phyloP scores from a whole-genome alignment of 2,113 vertebrate species.

The Chloropsis hardwickii region DNA sequence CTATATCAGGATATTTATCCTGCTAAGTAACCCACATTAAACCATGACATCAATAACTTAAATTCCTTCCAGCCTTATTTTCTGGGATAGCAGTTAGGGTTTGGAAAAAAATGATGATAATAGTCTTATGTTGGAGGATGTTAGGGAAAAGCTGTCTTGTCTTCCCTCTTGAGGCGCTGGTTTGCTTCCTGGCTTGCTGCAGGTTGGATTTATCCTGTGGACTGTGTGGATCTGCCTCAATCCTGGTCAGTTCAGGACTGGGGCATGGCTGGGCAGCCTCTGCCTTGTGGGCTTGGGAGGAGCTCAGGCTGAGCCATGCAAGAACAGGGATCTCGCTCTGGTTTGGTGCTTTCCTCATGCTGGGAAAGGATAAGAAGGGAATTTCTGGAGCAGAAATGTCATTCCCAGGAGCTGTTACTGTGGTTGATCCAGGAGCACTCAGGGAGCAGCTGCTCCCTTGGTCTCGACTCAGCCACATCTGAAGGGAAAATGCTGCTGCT shows the following conservation, averaged over 20 bases:
- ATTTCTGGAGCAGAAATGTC: background rate
- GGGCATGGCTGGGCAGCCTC: background rate
- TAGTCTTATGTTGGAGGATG: background rate
- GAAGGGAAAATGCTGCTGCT: background rate
- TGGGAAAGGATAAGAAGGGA: background rate
- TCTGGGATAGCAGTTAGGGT: background rate
- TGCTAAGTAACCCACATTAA: background rate
- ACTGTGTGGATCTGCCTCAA: background rate
- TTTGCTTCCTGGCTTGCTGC: background rate
- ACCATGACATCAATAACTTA: background rate
- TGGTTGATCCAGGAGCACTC: background rate
- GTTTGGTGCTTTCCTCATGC: background rate
- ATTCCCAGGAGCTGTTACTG: background rate
- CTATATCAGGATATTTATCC: background rate
- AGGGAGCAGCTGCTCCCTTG: background rate
- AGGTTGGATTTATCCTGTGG: background rate
- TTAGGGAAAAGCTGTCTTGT: background rate
- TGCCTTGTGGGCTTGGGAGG: accelerated
- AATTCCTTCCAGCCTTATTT: background rate
- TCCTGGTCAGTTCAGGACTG: accelerated
- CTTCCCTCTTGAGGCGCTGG: background rate
- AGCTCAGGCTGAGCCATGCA: accelerated
- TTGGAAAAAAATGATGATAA: background rate
- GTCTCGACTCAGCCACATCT: background rate
- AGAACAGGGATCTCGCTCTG: background rate